Evolutionary conservation across 2,797 vertebrate genomes (phyloP).

Genomic region (Peromyscus melanophrys): DNA sequence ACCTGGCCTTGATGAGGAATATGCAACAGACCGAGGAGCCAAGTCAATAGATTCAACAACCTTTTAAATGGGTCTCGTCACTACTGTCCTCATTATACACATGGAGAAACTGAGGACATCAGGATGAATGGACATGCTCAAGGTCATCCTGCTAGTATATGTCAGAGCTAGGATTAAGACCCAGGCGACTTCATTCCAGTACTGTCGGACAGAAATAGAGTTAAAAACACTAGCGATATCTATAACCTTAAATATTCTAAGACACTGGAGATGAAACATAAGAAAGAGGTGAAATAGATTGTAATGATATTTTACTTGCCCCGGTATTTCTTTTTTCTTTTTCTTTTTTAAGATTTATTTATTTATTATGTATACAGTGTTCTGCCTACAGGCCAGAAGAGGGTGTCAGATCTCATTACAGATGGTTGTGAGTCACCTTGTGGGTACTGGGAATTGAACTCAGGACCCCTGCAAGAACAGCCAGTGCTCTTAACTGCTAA

Average conservation of each 20-base stretch:
- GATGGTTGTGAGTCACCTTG: too few relatives aligned
- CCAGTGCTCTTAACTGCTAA: too few relatives aligned
- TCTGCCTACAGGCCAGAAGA: too few relatives aligned
- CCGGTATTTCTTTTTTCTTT: not conserved
- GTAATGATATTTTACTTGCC: slow-evolving; percentile 28
- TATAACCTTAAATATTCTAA: not conserved
- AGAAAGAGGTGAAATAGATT: slow-evolving; percentile 1
- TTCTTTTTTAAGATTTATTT: too few relatives aligned
- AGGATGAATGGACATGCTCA: not conserved
- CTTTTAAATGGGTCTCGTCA: not conserved
- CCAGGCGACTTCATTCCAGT: not conserved
- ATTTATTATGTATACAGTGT: too few relatives aligned
- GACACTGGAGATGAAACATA: not conserved
- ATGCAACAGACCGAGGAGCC: not conserved
- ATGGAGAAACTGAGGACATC: not conserved
- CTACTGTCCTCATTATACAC: not conserved
- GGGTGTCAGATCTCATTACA: too few relatives aligned
- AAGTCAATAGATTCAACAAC: not conserved
- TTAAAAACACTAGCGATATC: not conserved
- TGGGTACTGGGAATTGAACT: too few relatives aligned
- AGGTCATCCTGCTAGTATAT: not conserved
- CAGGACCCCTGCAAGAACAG: too few relatives aligned
- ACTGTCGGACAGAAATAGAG: not conserved
- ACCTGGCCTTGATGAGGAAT: not conserved
- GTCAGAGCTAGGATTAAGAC: not conserved